Evolutionary conservation across 2,888 invertebrate species (phyloP).

Genomic region (Pteria penguin): DNA sequence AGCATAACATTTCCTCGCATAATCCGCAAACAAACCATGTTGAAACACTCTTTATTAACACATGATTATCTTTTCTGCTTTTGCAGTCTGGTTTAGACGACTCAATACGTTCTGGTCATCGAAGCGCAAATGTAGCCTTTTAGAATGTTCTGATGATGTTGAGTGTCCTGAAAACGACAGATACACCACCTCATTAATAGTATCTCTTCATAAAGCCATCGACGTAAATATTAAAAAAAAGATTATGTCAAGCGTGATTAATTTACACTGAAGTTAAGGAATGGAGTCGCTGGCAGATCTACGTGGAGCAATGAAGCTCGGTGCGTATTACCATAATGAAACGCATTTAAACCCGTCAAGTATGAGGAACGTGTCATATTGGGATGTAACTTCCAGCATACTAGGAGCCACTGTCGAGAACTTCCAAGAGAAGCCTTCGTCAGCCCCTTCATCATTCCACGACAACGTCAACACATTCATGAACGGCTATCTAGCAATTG

Average conservation of each 20-base stretch:
- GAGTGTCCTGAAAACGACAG: no score
- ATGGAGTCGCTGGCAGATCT: no score
- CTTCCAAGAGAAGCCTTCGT: background rate
- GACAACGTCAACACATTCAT: constrained; percentile 49
- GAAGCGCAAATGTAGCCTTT: background rate
- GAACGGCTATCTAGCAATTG: constrained; percentile 70
- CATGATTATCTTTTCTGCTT: background rate
- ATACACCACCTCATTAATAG: no score
- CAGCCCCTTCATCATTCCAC: background rate
- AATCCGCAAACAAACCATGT: background rate
- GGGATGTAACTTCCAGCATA: background rate
- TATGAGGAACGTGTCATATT: background rate
- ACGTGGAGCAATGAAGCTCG: background rate
- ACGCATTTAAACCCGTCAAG: background rate
- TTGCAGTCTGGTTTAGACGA: background rate
- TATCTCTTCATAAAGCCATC: no score
- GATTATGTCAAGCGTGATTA: no score
- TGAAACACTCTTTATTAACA: background rate
- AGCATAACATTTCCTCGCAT: background rate
- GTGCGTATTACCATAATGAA: background rate
- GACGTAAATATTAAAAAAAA: no score
- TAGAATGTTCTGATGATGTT: no score
- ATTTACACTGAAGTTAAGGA: no score
- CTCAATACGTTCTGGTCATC: background rate
- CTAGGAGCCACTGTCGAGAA: background rate